Conservation (phyloP, 2,113 vertebrate species). For the Crotalus helleri region DNA sequence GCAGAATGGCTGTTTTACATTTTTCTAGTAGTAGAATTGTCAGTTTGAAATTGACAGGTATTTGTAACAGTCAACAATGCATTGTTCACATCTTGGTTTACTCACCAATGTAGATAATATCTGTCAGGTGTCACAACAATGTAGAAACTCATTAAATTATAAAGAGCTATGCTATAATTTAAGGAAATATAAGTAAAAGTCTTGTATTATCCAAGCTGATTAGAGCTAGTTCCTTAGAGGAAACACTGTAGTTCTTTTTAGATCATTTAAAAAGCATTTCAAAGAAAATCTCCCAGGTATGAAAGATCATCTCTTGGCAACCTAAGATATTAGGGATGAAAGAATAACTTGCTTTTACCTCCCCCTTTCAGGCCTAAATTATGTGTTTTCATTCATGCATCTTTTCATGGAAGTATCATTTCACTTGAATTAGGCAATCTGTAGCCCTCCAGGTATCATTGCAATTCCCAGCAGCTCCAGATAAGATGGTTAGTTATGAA, state of each 20-base stretch:
- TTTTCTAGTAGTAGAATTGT: slow-evolving; percentile 66
- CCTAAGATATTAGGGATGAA: not conserved
- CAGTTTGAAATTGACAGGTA: slow-evolving; percentile 67
- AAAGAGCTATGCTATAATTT: slow-evolving; percentile 42
- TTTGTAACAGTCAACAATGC: slow-evolving; percentile 70
- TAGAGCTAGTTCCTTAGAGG: not conserved
- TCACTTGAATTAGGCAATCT: not conserved
- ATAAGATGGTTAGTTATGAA: not conserved
- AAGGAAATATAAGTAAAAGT: slow-evolving; percentile 23
- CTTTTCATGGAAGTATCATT: not conserved
- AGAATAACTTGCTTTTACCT: not conserved
- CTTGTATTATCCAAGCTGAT: slow-evolving; percentile 13
- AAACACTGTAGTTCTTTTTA: slow-evolving; percentile 23
- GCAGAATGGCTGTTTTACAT: slow-evolving; percentile 62
- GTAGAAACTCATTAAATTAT: slow-evolving; percentile 49
- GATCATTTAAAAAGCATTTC: not conserved
- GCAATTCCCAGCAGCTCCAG: not conserved
- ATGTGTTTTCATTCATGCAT: not conserved
- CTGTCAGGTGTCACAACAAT: slow-evolving; percentile 67
- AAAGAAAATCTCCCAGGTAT: not conserved
- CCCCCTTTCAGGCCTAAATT: not conserved
- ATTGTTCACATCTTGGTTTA: slow-evolving; percentile 53
- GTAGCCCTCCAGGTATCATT: not conserved
- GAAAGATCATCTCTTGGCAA: not conserved
- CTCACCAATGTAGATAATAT: slow-evolving; percentile 41